Base-by-base conservation (phyloP, 2,888 invertebrate genomes). In the Eretmocerus hayati region DNA sequence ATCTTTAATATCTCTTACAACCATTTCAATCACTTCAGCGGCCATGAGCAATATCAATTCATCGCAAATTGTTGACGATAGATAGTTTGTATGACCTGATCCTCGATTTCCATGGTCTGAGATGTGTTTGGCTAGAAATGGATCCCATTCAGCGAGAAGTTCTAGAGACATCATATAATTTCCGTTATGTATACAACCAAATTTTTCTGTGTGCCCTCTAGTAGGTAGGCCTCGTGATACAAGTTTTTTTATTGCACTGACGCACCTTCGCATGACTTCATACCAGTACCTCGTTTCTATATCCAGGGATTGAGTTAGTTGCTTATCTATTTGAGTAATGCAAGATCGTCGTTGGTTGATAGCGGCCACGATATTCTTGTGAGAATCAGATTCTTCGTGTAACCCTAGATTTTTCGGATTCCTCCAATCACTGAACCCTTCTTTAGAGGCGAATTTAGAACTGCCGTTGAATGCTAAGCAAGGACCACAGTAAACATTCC, bases 111-210 rank as follows among this genome's bases (percentile, higher is more conserved):
- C n/a, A n/a, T n/a, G n/a, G n/a, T n/a, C n/a, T n/a, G n/a, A n/a
- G n/a, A n/a, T n/a, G n/a, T n/a, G n/a, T n/a, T n/a, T n/a, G n/a
- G n/a, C n/a, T n/a, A n/a, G n/a, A n/a, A n/a, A n/a, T n/a, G n/a
- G n/a, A n/a, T n/a, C n/a, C n/a, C n/a, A n/a, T n/a, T n/a, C n/a
- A n/a, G n/a, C n/a, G n/a, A n/a, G n/a, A n/a, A n/a, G 54, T 57
- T 65, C 61, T 46, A 59, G 52, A 45, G 52, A 32, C 55, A 58
- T 60, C 19, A 41, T 38, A 42, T 53, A 62, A 60, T 65, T 63
- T 46, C 63, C 61, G 50, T 59, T 62, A 36, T 58, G 55, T 26
- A n/a, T n/a, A n/a, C n/a, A n/a, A n/a, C n/a, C n/a, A n/a, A n/a
- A n/a, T n/a, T n/a, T n/a, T n/a, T n/a, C 35, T 57, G 42, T 46